Conservation (phyloP, 2,888 invertebrate species). For the Rhyacophila evoluta region DNA sequence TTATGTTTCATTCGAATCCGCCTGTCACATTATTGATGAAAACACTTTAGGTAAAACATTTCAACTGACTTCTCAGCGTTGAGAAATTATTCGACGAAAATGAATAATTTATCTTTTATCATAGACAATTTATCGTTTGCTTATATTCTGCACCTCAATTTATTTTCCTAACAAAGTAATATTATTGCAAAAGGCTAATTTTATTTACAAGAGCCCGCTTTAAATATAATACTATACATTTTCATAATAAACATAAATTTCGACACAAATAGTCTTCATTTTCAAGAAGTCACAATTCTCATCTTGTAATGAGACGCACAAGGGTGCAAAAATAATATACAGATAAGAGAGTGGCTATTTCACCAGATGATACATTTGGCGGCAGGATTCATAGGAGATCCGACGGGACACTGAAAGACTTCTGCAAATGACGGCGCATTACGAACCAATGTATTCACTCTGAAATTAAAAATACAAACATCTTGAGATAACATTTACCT, state of each 20-base stretch:
- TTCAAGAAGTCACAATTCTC: too few relatives aligned
- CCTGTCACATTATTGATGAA: background rate
- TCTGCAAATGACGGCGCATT: slow-evolving; percentile 57
- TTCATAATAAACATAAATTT: too few relatives aligned
- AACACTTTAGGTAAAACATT: background rate
- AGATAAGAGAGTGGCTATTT: slow-evolving; percentile 26
- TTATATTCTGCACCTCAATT: too few relatives aligned
- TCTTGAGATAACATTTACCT: too few relatives aligned
- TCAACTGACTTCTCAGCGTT: background rate
- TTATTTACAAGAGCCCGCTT: too few relatives aligned
- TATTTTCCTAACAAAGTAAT: too few relatives aligned
- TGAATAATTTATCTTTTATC: background rate
- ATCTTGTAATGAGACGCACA: too few relatives aligned
- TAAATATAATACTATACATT: too few relatives aligned
- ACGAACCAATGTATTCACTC: slow-evolving; percentile 52
- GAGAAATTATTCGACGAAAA: background rate
- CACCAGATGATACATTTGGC: slow-evolving; percentile 64
- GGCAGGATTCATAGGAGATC: slow-evolving; percentile 62
- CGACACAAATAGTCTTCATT: too few relatives aligned
- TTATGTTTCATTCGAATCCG: background rate
- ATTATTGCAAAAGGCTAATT: too few relatives aligned
- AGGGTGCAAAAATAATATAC: too few relatives aligned
- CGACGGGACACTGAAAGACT: slow-evolving; percentile 63
- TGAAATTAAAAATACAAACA: slow-evolving; percentile 36
- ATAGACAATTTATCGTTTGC: too few relatives aligned